Percentiles rank a stretch among this genome's conserved stretches.
phyloP scores from a whole-genome alignment of 2,113 vertebrate genomes.

The Prionailurus bengalensis region DNA sequence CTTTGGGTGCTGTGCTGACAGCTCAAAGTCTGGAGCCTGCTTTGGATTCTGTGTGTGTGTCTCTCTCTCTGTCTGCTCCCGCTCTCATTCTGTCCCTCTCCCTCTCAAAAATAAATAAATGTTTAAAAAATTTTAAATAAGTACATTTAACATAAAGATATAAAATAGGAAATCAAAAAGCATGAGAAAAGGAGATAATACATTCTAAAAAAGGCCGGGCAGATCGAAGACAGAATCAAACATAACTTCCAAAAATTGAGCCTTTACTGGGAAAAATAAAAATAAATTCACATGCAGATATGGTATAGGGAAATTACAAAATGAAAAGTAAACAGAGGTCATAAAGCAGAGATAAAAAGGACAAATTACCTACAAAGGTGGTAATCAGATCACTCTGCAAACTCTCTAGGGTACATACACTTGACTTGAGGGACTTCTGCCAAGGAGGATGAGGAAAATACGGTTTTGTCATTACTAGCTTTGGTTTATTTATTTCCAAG shows the following conservation, averaged over 20 bases:
- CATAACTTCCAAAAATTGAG: not conserved
- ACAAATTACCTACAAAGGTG: not conserved
- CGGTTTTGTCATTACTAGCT: not conserved
- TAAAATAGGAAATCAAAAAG: conserved; percentile 16
- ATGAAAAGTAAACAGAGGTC: not conserved
- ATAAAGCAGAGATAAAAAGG: not conserved
- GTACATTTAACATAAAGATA: conserved; percentile 1
- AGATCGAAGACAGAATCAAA: conserved; percentile 1
- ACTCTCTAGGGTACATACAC: not conserved
- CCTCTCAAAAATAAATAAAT: too few species aligned
- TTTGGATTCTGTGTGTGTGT: too few species aligned
- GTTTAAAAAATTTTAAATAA: not conserved
- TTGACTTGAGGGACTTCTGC: not conserved
- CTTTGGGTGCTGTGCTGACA: too few species aligned
- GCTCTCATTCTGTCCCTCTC: too few species aligned
- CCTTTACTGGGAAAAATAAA: conserved; percentile 35
- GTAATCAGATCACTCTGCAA: not conserved
- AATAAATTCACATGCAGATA: conserved; percentile 22
- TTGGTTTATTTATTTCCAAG: not conserved
- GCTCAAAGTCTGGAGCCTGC: too few species aligned
- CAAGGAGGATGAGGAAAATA: not conserved
- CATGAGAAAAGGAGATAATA: not conserved
- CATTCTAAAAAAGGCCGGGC: not conserved
- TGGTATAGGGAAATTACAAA: conserved; percentile 18
- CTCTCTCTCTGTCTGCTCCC: too few species aligned